phyloP scores from a whole-genome alignment of 2,888 invertebrate species.

The Trilocha varians region DNA sequence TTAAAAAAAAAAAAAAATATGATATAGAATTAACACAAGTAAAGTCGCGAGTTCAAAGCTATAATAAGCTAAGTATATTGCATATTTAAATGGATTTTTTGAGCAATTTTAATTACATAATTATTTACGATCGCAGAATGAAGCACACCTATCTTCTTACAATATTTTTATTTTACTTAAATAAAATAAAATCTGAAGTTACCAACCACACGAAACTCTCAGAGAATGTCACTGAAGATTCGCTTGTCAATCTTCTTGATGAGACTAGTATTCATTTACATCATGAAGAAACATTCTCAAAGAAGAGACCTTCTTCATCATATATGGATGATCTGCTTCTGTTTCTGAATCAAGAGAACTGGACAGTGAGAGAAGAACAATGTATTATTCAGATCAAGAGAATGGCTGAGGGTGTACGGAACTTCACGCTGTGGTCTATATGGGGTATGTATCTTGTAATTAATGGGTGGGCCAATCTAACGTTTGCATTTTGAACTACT shows the following conservation, averaged over 20 bases:
- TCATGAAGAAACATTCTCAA: conserved; percentile 9
- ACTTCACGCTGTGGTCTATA: conserved; percentile 72
- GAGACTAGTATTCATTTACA: conserved; percentile 5
- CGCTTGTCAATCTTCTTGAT: conserved; percentile 6
- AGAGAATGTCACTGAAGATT: conserved; percentile 10
- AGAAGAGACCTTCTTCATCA: conserved; percentile 25
- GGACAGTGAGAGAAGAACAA: conserved; percentile 42
- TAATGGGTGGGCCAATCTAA: too few species aligned
- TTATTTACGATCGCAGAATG: conserved; percentile 23
- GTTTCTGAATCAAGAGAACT: conserved; percentile 44
- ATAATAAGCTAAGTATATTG: too few species aligned
- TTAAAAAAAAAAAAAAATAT: too few species aligned
- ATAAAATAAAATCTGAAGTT: conserved; percentile 20
- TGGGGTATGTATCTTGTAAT: conserved; percentile 65
- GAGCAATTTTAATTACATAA: too few species aligned
- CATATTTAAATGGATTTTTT: too few species aligned
- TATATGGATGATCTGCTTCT: conserved; percentile 58
- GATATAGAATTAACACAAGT: too few species aligned
- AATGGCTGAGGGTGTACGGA: conserved; percentile 50
- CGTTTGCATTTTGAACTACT: too few species aligned
- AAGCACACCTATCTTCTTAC: conserved; percentile 17
- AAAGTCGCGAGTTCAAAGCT: too few species aligned
- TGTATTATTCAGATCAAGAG: conserved; percentile 45
- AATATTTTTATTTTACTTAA: conserved; percentile 12
- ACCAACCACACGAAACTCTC: conserved; percentile 17